These are phyloP conservation scores for Drosophila helvetica DNA, from an alignment of 2,888 invertebrate genomes.

Conservation along the genomic window DNA sequence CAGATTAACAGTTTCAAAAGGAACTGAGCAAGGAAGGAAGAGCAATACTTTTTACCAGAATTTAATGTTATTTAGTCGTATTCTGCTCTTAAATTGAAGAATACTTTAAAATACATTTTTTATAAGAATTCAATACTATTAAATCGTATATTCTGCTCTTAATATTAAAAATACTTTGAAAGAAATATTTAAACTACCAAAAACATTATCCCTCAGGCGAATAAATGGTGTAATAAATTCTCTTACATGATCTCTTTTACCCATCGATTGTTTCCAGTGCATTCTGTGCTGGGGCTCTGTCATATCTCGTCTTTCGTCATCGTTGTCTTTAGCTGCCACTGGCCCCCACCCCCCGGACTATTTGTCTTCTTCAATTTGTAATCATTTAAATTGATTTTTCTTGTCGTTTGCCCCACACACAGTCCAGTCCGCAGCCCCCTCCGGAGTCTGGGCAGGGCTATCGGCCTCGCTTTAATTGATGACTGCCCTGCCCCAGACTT, in stretches of 20 bases:
- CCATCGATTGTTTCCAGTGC: constrained; percentile 37
- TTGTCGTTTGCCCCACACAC: constrained; percentile 55
- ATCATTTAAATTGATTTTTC: constrained; percentile 80
- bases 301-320: constrained; percentile 42
- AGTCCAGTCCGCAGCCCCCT: constrained; percentile 29
- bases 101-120: no score
- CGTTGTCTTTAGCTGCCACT: constrained; percentile 41
- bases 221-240: constrained; percentile 4
- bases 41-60: no score
- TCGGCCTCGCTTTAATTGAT: constrained; percentile 38
- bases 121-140: no score
- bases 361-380: constrained; percentile 75
- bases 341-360: constrained; percentile 39
- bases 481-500: constrained; percentile 11
- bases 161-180: no score
- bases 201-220: background rate
- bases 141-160: no score
- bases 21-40: no score
- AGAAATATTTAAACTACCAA: no score
- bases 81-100: no score
- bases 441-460: constrained; percentile 40
- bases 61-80: no score
- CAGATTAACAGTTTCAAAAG: no score
- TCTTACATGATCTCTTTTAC: no score
- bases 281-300: constrained; percentile 15